These are phyloP conservation scores for Oxycera nigricornis DNA, from an alignment of 2,888 invertebrate species.

Conservation along the genomic window DNA sequence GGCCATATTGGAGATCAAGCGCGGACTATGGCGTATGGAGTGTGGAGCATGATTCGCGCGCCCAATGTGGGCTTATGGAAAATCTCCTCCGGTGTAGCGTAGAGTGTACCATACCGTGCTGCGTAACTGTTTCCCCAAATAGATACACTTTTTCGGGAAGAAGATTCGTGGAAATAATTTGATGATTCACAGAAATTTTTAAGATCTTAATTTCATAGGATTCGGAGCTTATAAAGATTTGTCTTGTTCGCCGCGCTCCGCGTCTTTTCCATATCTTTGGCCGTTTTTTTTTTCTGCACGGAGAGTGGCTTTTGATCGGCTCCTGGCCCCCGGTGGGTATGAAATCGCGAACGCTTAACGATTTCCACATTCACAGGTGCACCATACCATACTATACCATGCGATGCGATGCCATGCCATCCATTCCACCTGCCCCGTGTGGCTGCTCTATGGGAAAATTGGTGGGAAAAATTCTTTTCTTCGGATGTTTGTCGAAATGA, in stretches of 20 bases:
- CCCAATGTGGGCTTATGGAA: slow-evolving; percentile 11
- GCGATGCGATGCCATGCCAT: background rate
- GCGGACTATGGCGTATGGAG: too few species aligned
- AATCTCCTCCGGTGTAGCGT: background rate
- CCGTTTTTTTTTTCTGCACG: background rate
- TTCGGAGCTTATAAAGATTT: slow-evolving; percentile 21
- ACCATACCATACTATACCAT: background rate
- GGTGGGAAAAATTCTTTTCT: slow-evolving; percentile 36
- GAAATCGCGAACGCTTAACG: slow-evolving; percentile 32
- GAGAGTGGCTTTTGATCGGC: slow-evolving; percentile 23
- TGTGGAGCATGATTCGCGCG: slow-evolving; percentile 7
- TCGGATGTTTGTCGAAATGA: slow-evolving; percentile 20
- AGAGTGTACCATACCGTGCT: background rate
- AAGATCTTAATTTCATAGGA: slow-evolving; percentile 31
- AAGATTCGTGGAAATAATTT: slow-evolving; percentile 22
- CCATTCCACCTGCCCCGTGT: background rate
- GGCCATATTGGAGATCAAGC: slow-evolving; percentile 18
- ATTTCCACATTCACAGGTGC: slow-evolving; percentile 31
- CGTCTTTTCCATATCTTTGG: background rate
- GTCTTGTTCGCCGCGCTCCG: slow-evolving; percentile 15
- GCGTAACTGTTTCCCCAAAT: slow-evolving; percentile 20
- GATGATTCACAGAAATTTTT: slow-evolving; percentile 26
- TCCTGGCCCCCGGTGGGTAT: slow-evolving; percentile 21
- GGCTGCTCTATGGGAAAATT: slow-evolving; percentile 31
- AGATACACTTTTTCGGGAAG: background rate